Base-by-base conservation (phyloP, 2,113 vertebrate species). In the Xiphophorus maculatus region DNA sequence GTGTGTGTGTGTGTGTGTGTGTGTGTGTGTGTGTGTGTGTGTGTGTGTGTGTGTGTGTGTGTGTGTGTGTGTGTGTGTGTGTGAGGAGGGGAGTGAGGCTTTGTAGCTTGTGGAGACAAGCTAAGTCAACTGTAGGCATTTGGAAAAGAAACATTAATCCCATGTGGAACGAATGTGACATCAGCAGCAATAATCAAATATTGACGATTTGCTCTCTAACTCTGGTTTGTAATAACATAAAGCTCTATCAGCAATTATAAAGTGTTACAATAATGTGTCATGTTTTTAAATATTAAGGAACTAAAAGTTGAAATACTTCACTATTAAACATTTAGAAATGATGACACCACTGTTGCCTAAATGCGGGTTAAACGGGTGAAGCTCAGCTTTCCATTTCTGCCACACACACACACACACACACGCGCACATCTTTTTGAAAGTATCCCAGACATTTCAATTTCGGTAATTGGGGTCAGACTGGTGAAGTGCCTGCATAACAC, bases 131-230 rank as follows among this genome's bases (percentile, higher is more conserved):
- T 19, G 44, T 48, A 48, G 44, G 44, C 15, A 6, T 69, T 68
- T 70, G 78, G n/a, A 66, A 51, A 58, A 58, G 51, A 58, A 58
- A 54, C n/a, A 58, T 58, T 8, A 25, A 58, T 58, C 51, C 51
- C 51, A 58, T 25, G 22, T 58, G 19, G 51, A 58, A 9, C 51
- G 25, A 9, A 25, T 48, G 51, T 25, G 51, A 58, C 51, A 54
- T 54, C 8, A 54, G 51, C 22, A 54, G 22, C 5, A 58, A 58
- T 10, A n/a, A 58, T 58, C 7, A 58, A 58, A n/a, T 7, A 58
- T 8, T 54, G 51, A 54, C 25, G 6, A 54, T 7, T 54, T 11
- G 9, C 22, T n/a, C 6, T 54, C 19, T 51, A 22, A n/a, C 51
- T 58, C 51, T 58, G 51, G 51, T 54, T 44, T 44, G 14, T 17